A percentile compares a stretch with the other conserved stretches of the same genome.
Evolutionary conservation across 2,113 vertebrate species (phyloP).

Genomic region (Erpornis zantholeuca): DNA sequence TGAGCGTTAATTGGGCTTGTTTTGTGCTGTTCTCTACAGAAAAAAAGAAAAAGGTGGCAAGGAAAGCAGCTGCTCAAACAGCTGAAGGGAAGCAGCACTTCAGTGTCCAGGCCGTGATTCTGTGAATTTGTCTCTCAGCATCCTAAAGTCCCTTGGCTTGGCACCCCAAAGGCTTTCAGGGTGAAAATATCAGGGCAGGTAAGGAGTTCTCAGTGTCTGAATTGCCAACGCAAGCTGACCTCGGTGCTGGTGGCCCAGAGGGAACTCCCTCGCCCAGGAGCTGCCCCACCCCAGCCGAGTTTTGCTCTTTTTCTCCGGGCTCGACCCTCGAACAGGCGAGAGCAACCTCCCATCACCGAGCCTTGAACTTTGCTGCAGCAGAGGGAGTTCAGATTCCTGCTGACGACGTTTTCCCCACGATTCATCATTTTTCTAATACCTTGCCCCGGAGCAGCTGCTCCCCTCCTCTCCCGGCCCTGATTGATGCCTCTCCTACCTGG

Average conservation of each 20-base stretch:
- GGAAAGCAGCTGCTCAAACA: neutral
- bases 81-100: neutral
- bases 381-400: neutral
- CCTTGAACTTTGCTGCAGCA: neutral
- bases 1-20: neutral
- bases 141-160: accelerated
- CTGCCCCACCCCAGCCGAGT: neutral
- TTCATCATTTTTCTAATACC: neutral
- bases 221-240: too few species aligned
- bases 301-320: neutral
- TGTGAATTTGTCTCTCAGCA: neutral
- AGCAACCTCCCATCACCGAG: neutral
- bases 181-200: neutral
- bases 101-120: neutral
- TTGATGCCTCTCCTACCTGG: neutral
- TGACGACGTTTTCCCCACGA: neutral
- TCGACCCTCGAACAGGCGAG: neutral
- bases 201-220: neutral
- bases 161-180: neutral
- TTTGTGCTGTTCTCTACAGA: neutral
- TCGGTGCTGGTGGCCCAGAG: too few species aligned
- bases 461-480: neutral
- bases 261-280: neutral
- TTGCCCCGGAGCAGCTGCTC: neutral
- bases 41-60: neutral